Conservation (phyloP, 2,888 invertebrate genomes). For the Rhyacophila evoluta region DNA sequence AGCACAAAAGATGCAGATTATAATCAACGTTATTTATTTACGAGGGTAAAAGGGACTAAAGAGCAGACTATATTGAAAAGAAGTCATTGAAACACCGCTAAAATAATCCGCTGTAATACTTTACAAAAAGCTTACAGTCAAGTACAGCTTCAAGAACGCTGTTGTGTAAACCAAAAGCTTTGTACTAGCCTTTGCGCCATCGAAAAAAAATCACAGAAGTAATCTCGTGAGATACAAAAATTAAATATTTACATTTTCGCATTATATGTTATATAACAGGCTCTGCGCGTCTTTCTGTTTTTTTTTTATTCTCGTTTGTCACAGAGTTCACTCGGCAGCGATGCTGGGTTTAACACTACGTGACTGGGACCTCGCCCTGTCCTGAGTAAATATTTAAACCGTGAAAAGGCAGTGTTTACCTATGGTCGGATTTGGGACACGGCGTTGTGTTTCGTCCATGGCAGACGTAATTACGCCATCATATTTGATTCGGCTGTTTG, state of each 20-base stretch:
- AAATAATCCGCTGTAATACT: too few species aligned
- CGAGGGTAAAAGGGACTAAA: too few species aligned
- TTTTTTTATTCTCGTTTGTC: background rate
- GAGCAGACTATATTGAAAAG: too few species aligned
- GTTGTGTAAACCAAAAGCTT: too few species aligned
- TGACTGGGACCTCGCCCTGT: constrained; percentile 10
- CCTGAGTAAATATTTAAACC: constrained; percentile 38
- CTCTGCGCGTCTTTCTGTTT: background rate
- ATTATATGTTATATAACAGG: background rate
- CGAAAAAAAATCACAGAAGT: too few species aligned
- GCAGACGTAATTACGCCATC: background rate
- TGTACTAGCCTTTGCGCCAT: too few species aligned
- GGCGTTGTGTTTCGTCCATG: background rate
- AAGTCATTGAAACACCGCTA: too few species aligned
- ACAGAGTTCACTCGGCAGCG: background rate
- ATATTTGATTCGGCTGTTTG: background rate
- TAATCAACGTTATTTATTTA: too few species aligned
- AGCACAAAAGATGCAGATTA: too few species aligned
- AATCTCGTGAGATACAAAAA: too few species aligned
- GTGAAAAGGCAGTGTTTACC: constrained; percentile 32
- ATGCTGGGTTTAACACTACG: background rate
- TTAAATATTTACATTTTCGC: background rate
- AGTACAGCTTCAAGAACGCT: too few species aligned
- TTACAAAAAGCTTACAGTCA: too few species aligned
- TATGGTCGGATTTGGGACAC: constrained; percentile 13